phyloP scores from a whole-genome alignment of 2,113 vertebrate species.

The Carassius auratus region DNA sequence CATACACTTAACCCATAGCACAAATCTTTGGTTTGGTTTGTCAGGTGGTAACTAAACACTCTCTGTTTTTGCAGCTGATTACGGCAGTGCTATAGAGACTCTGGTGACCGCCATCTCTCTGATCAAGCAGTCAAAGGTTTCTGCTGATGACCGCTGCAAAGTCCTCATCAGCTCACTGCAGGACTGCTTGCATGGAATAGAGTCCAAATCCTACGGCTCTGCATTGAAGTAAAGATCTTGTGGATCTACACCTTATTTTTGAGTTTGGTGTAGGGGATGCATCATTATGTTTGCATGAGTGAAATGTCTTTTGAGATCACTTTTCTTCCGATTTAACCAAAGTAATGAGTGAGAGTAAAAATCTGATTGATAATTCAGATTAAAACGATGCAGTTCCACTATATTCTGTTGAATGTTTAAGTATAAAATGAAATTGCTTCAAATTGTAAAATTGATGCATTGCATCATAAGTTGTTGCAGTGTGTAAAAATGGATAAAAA shows the following conservation, averaged over 20 bases:
- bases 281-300: neutral
- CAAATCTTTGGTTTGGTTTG: neutral
- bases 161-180: conserved; percentile 99
- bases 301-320: neutral
- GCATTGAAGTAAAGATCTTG: conserved; percentile 83
- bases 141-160: conserved; percentile 97
- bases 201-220: conserved; percentile 98
- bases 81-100: conserved; percentile 98
- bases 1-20: neutral
- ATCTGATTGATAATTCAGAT: neutral
- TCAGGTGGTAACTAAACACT: neutral
- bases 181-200: conserved; percentile 98
- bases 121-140: conserved; percentile 99
- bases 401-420: neutral
- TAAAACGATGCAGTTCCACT: neutral
- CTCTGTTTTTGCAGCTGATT: conserved; percentile 83
- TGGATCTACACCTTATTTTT: neutral
- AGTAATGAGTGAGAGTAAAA: neutral
- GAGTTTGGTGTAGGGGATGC: neutral
- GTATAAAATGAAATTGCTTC: neutral
- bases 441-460: neutral
- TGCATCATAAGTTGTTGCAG: neutral
- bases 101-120: conserved; percentile 98
- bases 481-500: neutral
- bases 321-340: neutral